phyloP scores from a whole-genome alignment of 1,140 invertebrate species.

The Sinonovacula constricta region DNA sequence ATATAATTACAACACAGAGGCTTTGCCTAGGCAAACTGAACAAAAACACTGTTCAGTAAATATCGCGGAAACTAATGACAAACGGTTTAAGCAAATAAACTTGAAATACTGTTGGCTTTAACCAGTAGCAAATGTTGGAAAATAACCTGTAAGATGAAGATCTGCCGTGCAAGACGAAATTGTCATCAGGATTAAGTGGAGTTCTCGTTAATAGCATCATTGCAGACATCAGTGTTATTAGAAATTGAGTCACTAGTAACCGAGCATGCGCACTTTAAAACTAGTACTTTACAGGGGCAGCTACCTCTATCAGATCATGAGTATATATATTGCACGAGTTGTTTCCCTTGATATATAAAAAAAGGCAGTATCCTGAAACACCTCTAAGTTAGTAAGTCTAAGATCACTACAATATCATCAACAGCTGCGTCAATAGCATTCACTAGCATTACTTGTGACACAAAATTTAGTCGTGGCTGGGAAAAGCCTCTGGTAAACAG shows the following conservation, averaged over 20 bases:
- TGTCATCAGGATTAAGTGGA: conserved; percentile 28
- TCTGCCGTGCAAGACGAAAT: conserved; percentile 39
- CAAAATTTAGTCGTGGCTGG: no score
- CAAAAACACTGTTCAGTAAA: background rate
- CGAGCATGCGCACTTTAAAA: conserved; percentile 40
- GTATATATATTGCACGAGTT: no score
- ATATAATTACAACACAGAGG: background rate
- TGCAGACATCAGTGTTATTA: conserved; percentile 38
- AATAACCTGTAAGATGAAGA: conserved; percentile 22
- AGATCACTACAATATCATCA: no score
- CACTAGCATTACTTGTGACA: no score
- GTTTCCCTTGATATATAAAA: no score
- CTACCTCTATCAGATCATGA: no score
- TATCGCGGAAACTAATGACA: background rate
- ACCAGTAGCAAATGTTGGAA: background rate
- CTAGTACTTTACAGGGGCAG: no score
- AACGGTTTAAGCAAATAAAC: background rate
- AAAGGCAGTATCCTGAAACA: no score
- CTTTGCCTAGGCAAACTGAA: background rate
- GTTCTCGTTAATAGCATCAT: background rate
- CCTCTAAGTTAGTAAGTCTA: no score
- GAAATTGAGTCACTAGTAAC: conserved; percentile 37
- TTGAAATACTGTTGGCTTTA: background rate
- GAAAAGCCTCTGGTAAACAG: no score
- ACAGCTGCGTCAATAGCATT: no score